Conservation (phyloP, 2,113 vertebrate species). For the Nestor notabilis region DNA sequence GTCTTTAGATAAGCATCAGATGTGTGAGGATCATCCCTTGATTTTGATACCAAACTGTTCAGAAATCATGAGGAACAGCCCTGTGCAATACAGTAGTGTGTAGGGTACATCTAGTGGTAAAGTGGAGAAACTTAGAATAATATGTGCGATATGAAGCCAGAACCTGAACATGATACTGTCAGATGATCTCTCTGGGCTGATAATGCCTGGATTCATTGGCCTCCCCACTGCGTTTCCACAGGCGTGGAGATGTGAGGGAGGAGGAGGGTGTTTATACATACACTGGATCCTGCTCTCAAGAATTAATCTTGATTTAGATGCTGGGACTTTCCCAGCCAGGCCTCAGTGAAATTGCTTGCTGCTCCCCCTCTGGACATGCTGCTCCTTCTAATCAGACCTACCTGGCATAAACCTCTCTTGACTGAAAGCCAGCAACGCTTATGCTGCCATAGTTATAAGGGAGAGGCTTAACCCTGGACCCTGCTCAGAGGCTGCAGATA, state of each 20-base stretch:
- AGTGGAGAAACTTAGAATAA: conserved; percentile 35
- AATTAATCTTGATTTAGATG: conserved; percentile 64
- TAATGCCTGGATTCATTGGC: conserved; percentile 39
- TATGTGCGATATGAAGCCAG: conserved; percentile 18
- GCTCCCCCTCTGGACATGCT: conserved; percentile 65
- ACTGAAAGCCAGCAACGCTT: conserved; percentile 16
- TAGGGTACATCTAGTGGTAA: conserved; percentile 58
- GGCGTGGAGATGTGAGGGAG: background rate
- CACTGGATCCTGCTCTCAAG: background rate
- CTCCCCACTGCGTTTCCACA: background rate
- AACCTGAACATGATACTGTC: conserved; percentile 32
- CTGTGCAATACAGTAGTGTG: background rate
- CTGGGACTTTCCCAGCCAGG: conserved; percentile 65
- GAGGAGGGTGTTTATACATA: conserved; percentile 48
- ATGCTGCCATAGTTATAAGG: background rate
- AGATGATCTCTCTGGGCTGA: conserved; percentile 44
- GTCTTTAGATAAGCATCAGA: background rate
- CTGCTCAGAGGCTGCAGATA: background rate
- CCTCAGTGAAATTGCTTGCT: conserved; percentile 55
- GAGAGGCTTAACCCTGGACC: conserved; percentile 32
- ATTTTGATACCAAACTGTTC: background rate
- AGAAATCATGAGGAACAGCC: conserved; percentile 15
- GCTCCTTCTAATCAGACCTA: conserved; percentile 62
- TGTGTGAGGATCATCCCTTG: background rate
- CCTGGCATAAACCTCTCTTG: conserved; percentile 41